Evolutionary conservation across 2,888 invertebrate genomes (phyloP), one percentile per base, ranked within the genome.

Genomic region (Rhaphigaster nebulosa): DNA sequence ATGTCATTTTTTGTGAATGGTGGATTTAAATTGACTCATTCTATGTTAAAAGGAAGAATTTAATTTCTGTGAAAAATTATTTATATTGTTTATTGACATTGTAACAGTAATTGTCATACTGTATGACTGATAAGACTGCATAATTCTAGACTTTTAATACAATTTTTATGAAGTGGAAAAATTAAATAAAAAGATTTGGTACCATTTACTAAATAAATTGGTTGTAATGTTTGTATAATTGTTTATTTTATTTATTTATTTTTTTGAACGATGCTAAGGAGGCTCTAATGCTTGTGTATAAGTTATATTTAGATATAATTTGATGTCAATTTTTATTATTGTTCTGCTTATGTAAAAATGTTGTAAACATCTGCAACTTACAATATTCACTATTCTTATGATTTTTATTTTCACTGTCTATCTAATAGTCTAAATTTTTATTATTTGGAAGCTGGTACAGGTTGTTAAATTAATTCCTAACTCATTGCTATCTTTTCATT

Each of bases 141-240:
- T 84, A 84, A 84, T 84, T 45, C 38, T 84, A 84, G 80, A 41
- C 84, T 84, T 45, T 84, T 84, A 84, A 84, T 84, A 84, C 41
- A 84, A n/a, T 84, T 84, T 84, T 45, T 84, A 84, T 50, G 45
- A 84, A 84, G 26, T 76, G 23, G 45, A 84, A 50, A 84, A 84
- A 84, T 26, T 6, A 45, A 80, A 45, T 50, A 84, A 80, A 80
- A 41, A 80, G 23, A 26, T 80, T 45, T 45, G 84, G 26, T n/a
- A 84, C n/a, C 26, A 26, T 41, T 41, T 80, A 80, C 26, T 26
- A 41, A 80, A 80, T 29, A 80, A 80, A 41, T 23, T 10, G 45
- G 84, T 84, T 84, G 45, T 84, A 45, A 84, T n/a, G 8, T 41
- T 45, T 45, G 26, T 84, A 41, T n/a, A 45, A 45, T 84, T 13